phyloP scores from a whole-genome alignment of 2,888 invertebrate species.

The Aphidoletes aphidimyza region DNA sequence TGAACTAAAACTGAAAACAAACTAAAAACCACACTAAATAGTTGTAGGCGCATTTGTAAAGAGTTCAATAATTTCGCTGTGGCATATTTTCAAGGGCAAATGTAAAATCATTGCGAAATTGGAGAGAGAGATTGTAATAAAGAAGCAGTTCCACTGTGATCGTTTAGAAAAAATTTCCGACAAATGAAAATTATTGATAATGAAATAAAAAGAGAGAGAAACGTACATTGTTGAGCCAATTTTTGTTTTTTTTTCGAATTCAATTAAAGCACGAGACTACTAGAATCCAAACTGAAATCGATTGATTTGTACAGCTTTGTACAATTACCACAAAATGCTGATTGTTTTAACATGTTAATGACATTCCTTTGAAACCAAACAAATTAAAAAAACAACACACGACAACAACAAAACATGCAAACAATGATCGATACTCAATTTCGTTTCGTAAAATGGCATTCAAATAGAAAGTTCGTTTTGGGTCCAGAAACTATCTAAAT shows the following conservation, averaged over 20 bases:
- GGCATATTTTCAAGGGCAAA: no score
- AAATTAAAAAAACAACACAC: no score
- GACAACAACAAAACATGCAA: background rate
- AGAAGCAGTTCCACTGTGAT: background rate
- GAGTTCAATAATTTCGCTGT: background rate
- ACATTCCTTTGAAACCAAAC: no score
- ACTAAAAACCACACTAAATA: background rate
- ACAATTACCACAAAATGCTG: no score
- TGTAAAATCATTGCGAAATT: background rate
- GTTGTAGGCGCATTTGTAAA: background rate
- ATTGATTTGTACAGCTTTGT: no score
- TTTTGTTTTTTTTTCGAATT: no score
- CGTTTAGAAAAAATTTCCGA: background rate
- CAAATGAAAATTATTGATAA: background rate
- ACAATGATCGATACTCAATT: background rate
- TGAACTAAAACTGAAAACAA: background rate
- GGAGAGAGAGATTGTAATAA: background rate
- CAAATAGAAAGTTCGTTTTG: background rate
- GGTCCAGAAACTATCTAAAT: conserved; percentile 36
- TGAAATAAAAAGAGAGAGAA: background rate
- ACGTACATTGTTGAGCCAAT: no score
- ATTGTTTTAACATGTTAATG: no score
- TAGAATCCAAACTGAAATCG: no score
- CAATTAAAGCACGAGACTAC: no score
- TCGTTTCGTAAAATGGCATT: background rate